Percentiles rank a stretch among this genome's conserved stretches.
phyloP scores from a whole-genome alignment of 2,888 invertebrate genomes.

The Dyspetes luteomarginatus region DNA sequence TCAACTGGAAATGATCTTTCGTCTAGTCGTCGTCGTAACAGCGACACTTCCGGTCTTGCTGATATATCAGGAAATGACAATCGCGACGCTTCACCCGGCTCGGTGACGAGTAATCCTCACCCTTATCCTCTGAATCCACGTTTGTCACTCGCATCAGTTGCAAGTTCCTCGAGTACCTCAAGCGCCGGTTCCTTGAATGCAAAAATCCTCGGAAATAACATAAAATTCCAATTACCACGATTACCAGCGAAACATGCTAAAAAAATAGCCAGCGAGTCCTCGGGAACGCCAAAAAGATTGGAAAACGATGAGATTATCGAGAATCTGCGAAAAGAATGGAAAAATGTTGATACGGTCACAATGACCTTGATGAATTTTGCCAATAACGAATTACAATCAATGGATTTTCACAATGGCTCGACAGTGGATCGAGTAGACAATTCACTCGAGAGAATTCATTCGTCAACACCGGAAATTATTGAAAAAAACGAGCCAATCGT shows the following conservation, averaged over 20 bases:
- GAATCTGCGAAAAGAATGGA: constrained; percentile 76
- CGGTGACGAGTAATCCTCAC: constrained; percentile 77
- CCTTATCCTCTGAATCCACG: constrained; percentile 72
- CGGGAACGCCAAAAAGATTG: constrained; percentile 48
- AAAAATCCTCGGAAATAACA: constrained; percentile 70
- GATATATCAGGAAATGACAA: constrained; percentile 80
- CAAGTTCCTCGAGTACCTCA: constrained; percentile 79
- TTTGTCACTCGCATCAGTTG: constrained; percentile 75
- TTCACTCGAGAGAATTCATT: constrained; percentile 70
- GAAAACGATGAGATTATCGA: constrained; percentile 71
- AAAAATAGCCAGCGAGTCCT: constrained; percentile 63
- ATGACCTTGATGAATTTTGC: constrained; percentile 71
- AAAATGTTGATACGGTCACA: constrained; percentile 73
- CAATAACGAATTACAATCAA: constrained; percentile 68
- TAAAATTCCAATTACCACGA: constrained; percentile 74
- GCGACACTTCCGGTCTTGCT: constrained; percentile 75
- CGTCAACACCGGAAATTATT: constrained; percentile 77
- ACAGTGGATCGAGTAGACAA: constrained; percentile 65
- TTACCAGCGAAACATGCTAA: constrained; percentile 74
- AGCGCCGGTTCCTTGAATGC: constrained; percentile 76
- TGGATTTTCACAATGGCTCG: constrained; percentile 73
- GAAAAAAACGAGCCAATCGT: constrained; percentile 82
- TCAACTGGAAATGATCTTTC: constrained; percentile 58
- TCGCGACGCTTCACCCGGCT: constrained; percentile 78
- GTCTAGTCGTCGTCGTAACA: constrained; percentile 66